A percentile compares a stretch with the other conserved stretches of the same genome.
Conservation (phyloP, 1,140 invertebrate genomes). For the Musca vetustissima region DNA sequence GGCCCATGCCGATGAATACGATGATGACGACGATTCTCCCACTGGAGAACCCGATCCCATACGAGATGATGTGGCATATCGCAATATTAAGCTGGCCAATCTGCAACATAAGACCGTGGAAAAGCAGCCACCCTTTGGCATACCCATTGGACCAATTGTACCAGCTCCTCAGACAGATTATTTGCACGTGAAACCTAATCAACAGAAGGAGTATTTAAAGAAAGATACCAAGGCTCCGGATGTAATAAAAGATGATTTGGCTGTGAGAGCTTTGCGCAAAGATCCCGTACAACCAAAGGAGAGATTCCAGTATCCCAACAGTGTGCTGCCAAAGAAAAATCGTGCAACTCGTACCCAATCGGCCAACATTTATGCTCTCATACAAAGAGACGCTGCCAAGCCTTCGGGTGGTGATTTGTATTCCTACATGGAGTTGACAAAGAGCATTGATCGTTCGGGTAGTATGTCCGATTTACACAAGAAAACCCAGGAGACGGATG, state of each 20-base stretch:
- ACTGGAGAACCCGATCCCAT: conserved; percentile 77
- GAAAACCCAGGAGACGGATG: conserved; percentile 34
- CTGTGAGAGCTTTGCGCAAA: conserved; percentile 80
- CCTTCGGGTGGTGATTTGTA: conserved; percentile 51
- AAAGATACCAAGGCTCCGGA: conserved; percentile 62
- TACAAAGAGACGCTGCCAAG: conserved; percentile 60
- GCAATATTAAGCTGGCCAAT: conserved; percentile 76
- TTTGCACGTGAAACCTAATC: conserved; percentile 69
- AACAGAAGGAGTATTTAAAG: conserved; percentile 37
- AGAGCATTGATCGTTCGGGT: conserved; percentile 44
- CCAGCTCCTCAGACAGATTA: conserved; percentile 76
- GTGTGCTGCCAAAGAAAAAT: conserved; percentile 63
- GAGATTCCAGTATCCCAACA: conserved; percentile 37
- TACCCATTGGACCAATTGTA: conserved; percentile 78
- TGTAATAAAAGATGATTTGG: conserved; percentile 82
- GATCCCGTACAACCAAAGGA: conserved; percentile 59
- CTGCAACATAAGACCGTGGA: conserved; percentile 71
- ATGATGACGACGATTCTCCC: conserved; percentile 58
- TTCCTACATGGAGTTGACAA: conserved; percentile 47
- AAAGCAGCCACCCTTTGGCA: conserved; percentile 86
- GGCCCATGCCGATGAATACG: conserved; percentile 49
- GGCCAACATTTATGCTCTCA: conserved; percentile 75
- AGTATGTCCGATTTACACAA: conserved; percentile 47
- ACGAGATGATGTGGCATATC: conserved; percentile 79
- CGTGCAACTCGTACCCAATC: conserved; percentile 77